Evolutionary conservation across 2,888 invertebrate genomes (phyloP).

Genomic region (Phorcus lineatus): DNA sequence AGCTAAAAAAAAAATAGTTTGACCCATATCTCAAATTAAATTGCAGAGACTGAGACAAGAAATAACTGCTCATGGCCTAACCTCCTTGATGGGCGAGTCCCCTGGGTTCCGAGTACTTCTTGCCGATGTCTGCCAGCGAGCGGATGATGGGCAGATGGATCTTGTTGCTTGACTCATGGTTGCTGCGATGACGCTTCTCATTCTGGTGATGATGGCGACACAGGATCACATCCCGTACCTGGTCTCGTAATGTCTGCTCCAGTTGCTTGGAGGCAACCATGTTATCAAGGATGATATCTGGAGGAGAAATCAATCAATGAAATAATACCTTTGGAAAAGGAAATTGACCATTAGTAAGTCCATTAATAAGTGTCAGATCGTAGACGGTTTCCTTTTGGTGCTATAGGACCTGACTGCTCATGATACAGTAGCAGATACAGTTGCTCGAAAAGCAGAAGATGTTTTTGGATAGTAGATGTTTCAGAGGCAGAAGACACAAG

Average conservation of each 20-base stretch:
- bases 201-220: conserved; percentile 96
- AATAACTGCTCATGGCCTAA: not conserved
- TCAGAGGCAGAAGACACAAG: too few relatives aligned
- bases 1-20: too few relatives aligned
- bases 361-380: too few relatives aligned
- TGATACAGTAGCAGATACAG: not conserved
- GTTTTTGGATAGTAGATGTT: not conserved
- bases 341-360: too few relatives aligned
- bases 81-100: conserved; percentile 41
- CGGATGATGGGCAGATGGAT: conserved; percentile 79
- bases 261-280: conserved; percentile 88
- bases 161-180: conserved; percentile 54
- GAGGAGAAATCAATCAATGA: not conserved
- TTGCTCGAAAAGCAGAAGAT: not conserved
- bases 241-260: conserved; percentile 85
- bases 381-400: too few relatives aligned
- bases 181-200: conserved; percentile 78
- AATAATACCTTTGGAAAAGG: too few relatives aligned
- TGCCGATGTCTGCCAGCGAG: conserved; percentile 95
- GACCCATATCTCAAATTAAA: too few relatives aligned
- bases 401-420: too few relatives aligned
- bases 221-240: conserved; percentile 88
- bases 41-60: too few relatives aligned
- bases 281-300: conserved; percentile 89
- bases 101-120: conserved; percentile 85